Conservation (phyloP, 2,888 invertebrate genomes). For the Agrypnus murinus region DNA sequence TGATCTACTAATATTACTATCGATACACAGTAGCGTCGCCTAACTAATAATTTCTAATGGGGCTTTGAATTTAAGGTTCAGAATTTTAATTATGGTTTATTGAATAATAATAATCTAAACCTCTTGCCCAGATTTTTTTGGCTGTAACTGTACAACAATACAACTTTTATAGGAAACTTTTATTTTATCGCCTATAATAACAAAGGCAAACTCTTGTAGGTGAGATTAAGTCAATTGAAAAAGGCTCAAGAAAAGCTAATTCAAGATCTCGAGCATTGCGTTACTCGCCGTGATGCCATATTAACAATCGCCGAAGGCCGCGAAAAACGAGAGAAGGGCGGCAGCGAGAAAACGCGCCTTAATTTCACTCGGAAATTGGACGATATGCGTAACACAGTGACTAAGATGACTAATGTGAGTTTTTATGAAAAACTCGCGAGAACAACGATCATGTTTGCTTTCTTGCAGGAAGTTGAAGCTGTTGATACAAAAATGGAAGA, state of each 20-base stretch:
- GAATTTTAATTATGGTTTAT: no score
- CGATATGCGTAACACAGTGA: conserved; percentile 75
- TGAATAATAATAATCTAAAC: no score
- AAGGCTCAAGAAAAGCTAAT: conserved; percentile 77
- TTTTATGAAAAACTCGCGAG: background rate
- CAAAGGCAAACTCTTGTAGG: conserved; percentile 60
- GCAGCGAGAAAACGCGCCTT: conserved; percentile 70
- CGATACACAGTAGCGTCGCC: no score
- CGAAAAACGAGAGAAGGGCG: conserved; percentile 70
- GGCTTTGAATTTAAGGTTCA: no score
- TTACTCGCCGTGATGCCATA: conserved; percentile 78
- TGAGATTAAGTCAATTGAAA: conserved; percentile 72
- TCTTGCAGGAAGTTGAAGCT: conserved; percentile 42
- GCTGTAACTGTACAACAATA: no score
- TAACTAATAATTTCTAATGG: no score
- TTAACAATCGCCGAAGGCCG: conserved; percentile 75
- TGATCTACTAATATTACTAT: no score
- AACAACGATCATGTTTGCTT: no score
- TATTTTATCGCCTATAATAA: no score
- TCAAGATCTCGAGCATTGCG: conserved; percentile 78
- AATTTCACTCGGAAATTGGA: conserved; percentile 75
- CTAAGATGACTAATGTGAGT: conserved; percentile 72
- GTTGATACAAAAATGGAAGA: conserved; percentile 30
- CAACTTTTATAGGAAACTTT: no score
- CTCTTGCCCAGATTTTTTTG: no score